Conservation (phyloP, 2,797 vertebrate genomes). For the Catharus ustulatus region DNA sequence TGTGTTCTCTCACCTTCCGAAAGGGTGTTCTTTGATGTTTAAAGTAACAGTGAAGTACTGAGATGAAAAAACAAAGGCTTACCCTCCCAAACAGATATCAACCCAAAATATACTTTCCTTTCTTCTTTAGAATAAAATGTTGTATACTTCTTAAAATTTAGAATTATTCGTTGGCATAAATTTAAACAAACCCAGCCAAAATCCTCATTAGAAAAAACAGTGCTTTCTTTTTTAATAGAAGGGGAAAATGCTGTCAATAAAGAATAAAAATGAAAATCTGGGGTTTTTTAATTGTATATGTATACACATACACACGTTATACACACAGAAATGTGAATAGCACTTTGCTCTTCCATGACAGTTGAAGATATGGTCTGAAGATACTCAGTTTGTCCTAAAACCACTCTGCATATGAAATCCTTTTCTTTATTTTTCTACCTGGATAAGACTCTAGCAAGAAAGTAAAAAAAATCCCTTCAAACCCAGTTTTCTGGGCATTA, state of each 20-base stretch:
- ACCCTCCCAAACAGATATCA: not conserved
- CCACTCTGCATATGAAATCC: not conserved
- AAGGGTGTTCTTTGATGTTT: slow-evolving; percentile 4
- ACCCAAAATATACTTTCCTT: not conserved
- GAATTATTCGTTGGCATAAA: not conserved
- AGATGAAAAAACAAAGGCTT: not conserved
- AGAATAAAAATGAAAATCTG: not conserved
- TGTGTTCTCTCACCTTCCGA: slow-evolving; percentile 41
- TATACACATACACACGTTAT: accelerated
- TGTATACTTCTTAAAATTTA: not conserved
- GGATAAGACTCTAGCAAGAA: not conserved
- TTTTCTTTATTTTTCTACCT: not conserved
- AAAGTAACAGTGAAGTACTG: not conserved
- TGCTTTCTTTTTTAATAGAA: accelerated
- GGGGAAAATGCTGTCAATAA: not conserved
- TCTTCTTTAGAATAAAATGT: not conserved
- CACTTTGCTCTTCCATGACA: not conserved
- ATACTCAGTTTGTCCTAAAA: not conserved
- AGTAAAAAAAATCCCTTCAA: not conserved
- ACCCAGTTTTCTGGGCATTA: not conserved
- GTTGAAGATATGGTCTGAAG: not conserved
- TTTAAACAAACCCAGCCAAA: not conserved
- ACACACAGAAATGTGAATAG: not conserved
- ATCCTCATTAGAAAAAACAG: not conserved
- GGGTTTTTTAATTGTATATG: not conserved